Evolutionary conservation across 2,113 vertebrate genomes (phyloP).

Genomic region (Toxotes jaculatrix): DNA sequence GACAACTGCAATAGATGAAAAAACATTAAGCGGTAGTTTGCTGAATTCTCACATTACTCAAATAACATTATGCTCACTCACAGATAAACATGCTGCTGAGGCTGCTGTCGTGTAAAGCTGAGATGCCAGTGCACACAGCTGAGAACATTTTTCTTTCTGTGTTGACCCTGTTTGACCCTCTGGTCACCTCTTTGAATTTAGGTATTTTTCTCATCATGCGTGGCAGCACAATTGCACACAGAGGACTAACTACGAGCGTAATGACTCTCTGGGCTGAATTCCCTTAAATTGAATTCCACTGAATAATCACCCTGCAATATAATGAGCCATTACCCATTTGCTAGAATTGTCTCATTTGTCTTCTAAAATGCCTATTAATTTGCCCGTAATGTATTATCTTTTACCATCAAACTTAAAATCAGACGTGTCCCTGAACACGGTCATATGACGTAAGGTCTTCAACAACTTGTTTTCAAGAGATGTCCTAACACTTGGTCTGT

Average conservation of each 20-base stretch:
- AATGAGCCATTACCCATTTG: conserved; percentile 68
- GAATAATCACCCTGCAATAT: conserved; percentile 65
- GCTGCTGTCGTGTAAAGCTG: conserved; percentile 6
- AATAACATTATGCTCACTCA: not conserved
- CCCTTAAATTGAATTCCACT: conserved; percentile 66
- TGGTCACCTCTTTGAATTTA: conserved; percentile 50
- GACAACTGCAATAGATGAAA: conserved; percentile 30
- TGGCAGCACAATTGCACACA: conserved; percentile 59
- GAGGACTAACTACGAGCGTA: conserved; percentile 56
- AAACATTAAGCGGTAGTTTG: not conserved
- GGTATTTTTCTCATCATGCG: conserved; percentile 58
- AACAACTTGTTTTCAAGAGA: not conserved
- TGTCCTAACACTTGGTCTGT: not conserved
- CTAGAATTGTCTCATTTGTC: conserved; percentile 59
- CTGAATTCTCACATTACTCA: conserved; percentile 3
- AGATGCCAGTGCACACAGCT: not conserved
- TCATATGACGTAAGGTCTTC: not conserved
- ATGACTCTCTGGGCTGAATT: conserved; percentile 63
- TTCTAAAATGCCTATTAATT: conserved; percentile 65
- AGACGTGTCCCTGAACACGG: conserved; percentile 1
- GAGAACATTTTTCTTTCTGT: conserved; percentile 5
- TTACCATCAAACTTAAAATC: conserved; percentile 46
- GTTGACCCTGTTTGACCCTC: conserved; percentile 46
- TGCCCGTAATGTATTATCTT: conserved; percentile 44
- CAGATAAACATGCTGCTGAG: conserved; percentile 12